Evolutionary conservation across 64 coral and sea anemone genomes (phyloP).

Genomic region (Pocillopora damicornis): DNA sequence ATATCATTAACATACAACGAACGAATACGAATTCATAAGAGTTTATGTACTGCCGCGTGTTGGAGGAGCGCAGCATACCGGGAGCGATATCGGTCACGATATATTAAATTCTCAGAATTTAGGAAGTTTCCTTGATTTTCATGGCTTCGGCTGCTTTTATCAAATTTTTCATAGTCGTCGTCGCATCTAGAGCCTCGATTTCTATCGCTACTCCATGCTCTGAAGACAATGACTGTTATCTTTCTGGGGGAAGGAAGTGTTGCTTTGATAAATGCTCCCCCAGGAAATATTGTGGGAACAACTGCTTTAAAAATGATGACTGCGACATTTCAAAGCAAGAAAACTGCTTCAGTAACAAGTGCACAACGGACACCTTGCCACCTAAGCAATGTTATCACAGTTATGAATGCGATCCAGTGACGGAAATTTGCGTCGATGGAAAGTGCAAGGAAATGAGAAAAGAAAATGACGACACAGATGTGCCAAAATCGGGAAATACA

Average conservation of each 20-base stretch:
- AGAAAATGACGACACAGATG: neutral
- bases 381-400: neutral
- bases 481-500: neutral
- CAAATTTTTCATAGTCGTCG: neutral
- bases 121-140: neutral
- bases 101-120: neutral
- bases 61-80: no score
- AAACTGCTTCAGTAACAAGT: constrained; percentile 5
- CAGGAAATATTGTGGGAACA: neutral
- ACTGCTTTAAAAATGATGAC: neutral
- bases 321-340: constrained; percentile 18
- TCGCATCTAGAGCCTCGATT: neutral
- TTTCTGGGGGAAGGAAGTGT: neutral
- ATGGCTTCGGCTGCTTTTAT: neutral
- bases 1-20: no score
- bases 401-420: neutral
- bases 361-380: neutral
- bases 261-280: neutral
- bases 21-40: no score
- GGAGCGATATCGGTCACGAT: no score
- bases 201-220: neutral
- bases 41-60: no score
- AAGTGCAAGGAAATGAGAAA: neutral
- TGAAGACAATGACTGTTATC: neutral
- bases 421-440: neutral